Evolutionary conservation across 53 echinoderm and acorn worm species (phyloP).

Genomic region (Antedon mediterranea): DNA sequence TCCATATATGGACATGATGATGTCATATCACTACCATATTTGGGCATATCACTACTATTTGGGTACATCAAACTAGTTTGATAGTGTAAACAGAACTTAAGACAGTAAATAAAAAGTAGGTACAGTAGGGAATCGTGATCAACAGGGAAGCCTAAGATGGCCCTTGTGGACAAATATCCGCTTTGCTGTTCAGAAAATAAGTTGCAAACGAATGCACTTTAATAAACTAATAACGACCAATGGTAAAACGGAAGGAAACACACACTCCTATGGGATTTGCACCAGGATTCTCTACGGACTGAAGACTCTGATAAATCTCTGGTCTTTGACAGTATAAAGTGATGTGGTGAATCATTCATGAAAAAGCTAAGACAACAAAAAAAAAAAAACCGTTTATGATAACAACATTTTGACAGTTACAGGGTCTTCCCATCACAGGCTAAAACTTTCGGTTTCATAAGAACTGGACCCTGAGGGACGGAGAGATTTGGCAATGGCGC

Average conservation of each 20-base stretch:
- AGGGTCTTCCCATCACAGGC: neutral
- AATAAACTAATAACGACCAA: neutral
- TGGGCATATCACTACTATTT: too few species aligned
- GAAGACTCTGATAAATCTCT: neutral
- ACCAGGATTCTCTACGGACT: neutral
- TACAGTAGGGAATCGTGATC: too few species aligned
- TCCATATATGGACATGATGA: too few species aligned
- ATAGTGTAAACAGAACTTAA: too few species aligned
- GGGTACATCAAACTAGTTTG: too few species aligned
- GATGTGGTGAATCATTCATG: neutral
- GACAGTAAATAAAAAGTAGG: too few species aligned
- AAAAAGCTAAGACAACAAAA: neutral
- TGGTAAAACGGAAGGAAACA: neutral
- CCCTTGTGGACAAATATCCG: neutral
- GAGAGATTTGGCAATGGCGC: neutral
- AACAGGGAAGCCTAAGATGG: too few species aligned
- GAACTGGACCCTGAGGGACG: neutral
- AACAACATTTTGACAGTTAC: neutral
- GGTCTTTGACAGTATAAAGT: neutral
- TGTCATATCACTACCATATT: too few species aligned
- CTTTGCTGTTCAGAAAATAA: neutral
- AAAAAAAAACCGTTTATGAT: neutral
- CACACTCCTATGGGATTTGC: neutral
- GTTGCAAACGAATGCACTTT: neutral
- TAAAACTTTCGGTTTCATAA: neutral